Evolutionary conservation across 2,797 vertebrate species (phyloP), one percentile per base, ranked within the genome.

Genomic region (Pseudochirops corinnae): DNA sequence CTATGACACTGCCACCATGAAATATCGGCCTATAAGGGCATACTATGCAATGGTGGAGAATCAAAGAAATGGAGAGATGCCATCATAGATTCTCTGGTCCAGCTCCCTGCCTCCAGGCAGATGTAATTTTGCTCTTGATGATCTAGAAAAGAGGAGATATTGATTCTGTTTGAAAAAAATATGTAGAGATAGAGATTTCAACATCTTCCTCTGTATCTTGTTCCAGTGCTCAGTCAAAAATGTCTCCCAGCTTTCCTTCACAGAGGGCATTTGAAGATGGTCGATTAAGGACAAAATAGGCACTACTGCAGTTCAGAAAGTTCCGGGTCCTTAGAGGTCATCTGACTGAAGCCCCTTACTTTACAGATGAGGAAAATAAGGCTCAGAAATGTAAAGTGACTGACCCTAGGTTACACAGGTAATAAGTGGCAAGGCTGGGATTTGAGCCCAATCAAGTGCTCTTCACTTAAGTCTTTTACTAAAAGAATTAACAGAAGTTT

Each of bases 1-100:
- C 90, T 95, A 58, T 91, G 94, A 91, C 55, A 67, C 56, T 94
- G 90, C 67, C 91, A 55, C 67, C 96, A 90, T 95, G 87, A 92
- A 56, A 92, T 93, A 46, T 55, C 67, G 29, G 90, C 52, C 58
- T 31, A 55, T 28, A 90, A 90, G 46, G 52, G 90, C 90, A 29
- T 9, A 53, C 13, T 18, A 50, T 53, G 26, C 26, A 29, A 56
- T 92, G 95, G 52, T 53, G 56, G 56, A 94, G 57, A 21, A 28
- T 92, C 56, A 33, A 0, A 28, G 74, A 33, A 13, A 14, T 53
- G 90, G 50, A 91, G 55, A 55, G 31, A 93, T 12, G 56, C 50
- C 13, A 1, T 29, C 50, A 29, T 12, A 28, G 62, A 67, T 74
- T 33, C 3, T 9, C 56, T 56, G n/a, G 90, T 50, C 56, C 16